Evolutionary conservation across 2,888 invertebrate genomes (phyloP), one percentile per base, ranked within the genome.

Genomic region (Cosmorhoe ocellata): DNA sequence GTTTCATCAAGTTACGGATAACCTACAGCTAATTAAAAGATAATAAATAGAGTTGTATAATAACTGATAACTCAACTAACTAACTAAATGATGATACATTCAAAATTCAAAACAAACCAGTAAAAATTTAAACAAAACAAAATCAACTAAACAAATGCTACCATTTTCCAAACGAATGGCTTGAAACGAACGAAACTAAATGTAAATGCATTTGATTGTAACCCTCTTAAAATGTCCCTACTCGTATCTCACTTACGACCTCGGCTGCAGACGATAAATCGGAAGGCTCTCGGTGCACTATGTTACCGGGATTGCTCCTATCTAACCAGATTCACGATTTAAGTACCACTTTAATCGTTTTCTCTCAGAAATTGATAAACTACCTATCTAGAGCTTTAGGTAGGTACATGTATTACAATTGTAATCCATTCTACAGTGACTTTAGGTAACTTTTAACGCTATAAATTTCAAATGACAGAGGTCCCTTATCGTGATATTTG

Each of bases 291-390:
- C 66, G 67, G 64, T 71, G 74, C 74, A 74, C 75, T 83, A 81
- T 69, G 75, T 83, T 76, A 79, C 81, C 70, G 71, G 75, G 76
- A 81, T 78, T 72, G 79, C 72, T 69, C 67, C 79, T 80, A 83
- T 83, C 84, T 83, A 81, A 82, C 82, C 81, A 79, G 79, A 79
- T 78, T 74, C 80, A 74, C 76, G 76, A 78, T 81, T 81, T 77
- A 81, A 76, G 74, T 72, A 70, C 72, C 75, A 71, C 66, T 81
- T 80, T 74, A 78, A 82, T 78, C 79, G 80, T 78, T 78, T 76
- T 75, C 69, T 78, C 76, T 74, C 69, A 68, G 67, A 70, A 74
- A 76, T 80, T 81, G 80, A 81, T 79, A 75, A 74, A 79, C 71
- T 62, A 67, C 70, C 64, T 64, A 61, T 69, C 69, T 61, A 60